A percentile compares a stretch with the other conserved stretches of the same genome.
These are phyloP conservation scores for Timandra comae DNA, from an alignment of 2,888 invertebrate genomes.

Conservation along the genomic window DNA sequence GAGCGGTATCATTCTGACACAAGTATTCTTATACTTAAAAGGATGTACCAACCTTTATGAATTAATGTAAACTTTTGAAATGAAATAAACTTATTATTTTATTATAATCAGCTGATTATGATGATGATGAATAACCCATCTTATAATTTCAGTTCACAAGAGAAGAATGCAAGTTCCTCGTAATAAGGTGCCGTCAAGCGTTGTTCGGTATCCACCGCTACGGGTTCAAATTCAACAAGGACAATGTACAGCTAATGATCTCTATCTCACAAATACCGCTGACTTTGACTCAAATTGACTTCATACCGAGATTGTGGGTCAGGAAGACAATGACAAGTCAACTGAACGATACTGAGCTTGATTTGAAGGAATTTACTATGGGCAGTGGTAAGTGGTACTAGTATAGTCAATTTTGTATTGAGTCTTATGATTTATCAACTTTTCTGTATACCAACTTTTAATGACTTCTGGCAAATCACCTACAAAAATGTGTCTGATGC, in stretches of 20 bases:
- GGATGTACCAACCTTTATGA: too few relatives aligned
- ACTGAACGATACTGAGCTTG: slow-evolving; percentile 30
- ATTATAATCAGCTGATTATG: too few relatives aligned
- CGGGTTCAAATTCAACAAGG: slow-evolving; percentile 37
- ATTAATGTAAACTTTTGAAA: too few relatives aligned
- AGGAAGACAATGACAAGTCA: slow-evolving; percentile 29
- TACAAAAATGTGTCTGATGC: too few relatives aligned
- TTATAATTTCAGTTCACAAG: slow-evolving; percentile 37
- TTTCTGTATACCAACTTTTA: too few relatives aligned
- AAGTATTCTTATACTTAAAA: too few relatives aligned
- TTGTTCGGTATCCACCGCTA: slow-evolving; percentile 43
- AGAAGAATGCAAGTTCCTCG: slow-evolving; percentile 52
- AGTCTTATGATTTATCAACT: too few relatives aligned
- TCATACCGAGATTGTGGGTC: slow-evolving; percentile 45
- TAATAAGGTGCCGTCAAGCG: slow-evolving; percentile 35
- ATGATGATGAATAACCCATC: neutral
- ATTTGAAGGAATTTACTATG: slow-evolving; percentile 45
- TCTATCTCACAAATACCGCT: slow-evolving; percentile 28
- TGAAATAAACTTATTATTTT: too few relatives aligned
- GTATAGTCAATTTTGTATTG: too few relatives aligned
- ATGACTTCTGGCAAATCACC: too few relatives aligned
- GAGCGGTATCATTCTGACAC: too few relatives aligned
- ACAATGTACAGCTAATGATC: slow-evolving; percentile 33
- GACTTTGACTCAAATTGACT: slow-evolving; percentile 33
- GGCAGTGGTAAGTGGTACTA: slow-evolving; percentile 37